Percentiles rank a stretch among this genome's conserved stretches.
phyloP scores from a whole-genome alignment of 2,113 vertebrate species.

The Trematomus loennbergii region DNA sequence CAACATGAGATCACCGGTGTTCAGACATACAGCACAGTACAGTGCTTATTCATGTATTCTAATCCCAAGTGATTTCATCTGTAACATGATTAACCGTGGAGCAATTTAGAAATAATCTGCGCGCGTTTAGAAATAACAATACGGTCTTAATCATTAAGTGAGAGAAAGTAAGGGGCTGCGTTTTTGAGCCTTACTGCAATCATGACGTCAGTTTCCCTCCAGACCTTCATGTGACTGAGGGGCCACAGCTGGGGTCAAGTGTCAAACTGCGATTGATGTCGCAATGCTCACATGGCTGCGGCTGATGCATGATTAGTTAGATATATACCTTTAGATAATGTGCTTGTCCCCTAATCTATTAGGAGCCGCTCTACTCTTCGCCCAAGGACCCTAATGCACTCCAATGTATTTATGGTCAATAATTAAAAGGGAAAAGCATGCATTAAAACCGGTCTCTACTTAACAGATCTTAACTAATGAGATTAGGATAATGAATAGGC shows the following conservation, averaged over 20 bases:
- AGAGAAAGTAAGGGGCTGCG: not conserved
- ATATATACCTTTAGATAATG: constrained; percentile 88
- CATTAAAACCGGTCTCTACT: constrained; percentile 87
- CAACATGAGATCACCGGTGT: constrained; percentile 53
- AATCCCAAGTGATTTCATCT: constrained; percentile 75
- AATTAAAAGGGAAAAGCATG: constrained; percentile 89
- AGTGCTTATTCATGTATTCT: constrained; percentile 67
- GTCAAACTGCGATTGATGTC: constrained; percentile 85
- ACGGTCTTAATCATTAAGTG: constrained; percentile 46
- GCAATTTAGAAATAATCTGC: constrained; percentile 79
- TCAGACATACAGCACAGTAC: constrained; percentile 49
- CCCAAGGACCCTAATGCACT: constrained; percentile 84
- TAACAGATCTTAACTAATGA: constrained; percentile 90
- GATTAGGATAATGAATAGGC: constrained; percentile 88
- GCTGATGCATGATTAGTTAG: constrained; percentile 79
- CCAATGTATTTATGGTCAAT: constrained; percentile 88
- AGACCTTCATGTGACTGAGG: constrained; percentile 51
- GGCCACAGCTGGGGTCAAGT: constrained; percentile 75
- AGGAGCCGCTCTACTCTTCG: constrained; percentile 72
- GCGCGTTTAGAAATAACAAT: constrained; percentile 70
- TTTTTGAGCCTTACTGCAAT: constrained; percentile 14
- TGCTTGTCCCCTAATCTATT: constrained; percentile 83
- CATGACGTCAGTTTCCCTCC: constrained; percentile 54
- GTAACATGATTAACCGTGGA: constrained; percentile 77
- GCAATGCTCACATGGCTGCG: constrained; percentile 58